Evolutionary conservation across 2,797 vertebrate genomes (phyloP), one percentile per base, ranked within the genome.

Genomic region (Hirundo rustica): DNA sequence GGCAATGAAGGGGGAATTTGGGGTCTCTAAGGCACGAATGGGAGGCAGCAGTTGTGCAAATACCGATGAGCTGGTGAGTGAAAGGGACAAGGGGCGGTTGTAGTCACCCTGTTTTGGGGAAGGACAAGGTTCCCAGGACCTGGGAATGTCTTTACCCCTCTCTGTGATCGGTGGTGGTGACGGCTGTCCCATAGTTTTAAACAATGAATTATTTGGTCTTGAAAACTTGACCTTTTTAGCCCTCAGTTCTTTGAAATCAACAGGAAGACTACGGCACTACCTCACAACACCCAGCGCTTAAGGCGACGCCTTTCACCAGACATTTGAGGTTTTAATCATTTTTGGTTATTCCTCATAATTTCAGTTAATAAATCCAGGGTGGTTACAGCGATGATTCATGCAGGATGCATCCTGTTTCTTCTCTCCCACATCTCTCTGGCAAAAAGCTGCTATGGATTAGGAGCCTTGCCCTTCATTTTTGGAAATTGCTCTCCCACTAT

Each of bases 381-480:
- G 92, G 91, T 95, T 96, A 75, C 66, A 93, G 92, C 5, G 91
- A 93, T 96, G 96, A 97, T 85, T 97, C 95, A 97, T 93, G 70
- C 79, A 96, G 89, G 91, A 94, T 92, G 51, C 89, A 91, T 96
- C 92, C 92, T 89, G 92, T 95, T 93, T 95, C 92, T 96, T 44
- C 94, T 95, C 95, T 91, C 95, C 96, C 93, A 94, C 95, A 95
- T 94, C 82, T 94, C 88, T 25, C 73, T 89, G 89, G 92, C 88
- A 91, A 85, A 93, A 93, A 94, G 70, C 95, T 94, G 89, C 92
- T 85, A 81, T 57, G 89, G 91, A 95, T 94, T 93, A 95, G 91
- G 91, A 96, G 92, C 89, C 85, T 95, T 93, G 85, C 78, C 85
- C 95, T 96, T 96, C 89, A 83, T 94, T 95, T 97, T 95, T 96